A percentile compares a stretch with the other conserved stretches of the same genome.
Evolutionary conservation across 2,797 vertebrate species (phyloP).

Genomic region (Philypnodon macrostomus): DNA sequence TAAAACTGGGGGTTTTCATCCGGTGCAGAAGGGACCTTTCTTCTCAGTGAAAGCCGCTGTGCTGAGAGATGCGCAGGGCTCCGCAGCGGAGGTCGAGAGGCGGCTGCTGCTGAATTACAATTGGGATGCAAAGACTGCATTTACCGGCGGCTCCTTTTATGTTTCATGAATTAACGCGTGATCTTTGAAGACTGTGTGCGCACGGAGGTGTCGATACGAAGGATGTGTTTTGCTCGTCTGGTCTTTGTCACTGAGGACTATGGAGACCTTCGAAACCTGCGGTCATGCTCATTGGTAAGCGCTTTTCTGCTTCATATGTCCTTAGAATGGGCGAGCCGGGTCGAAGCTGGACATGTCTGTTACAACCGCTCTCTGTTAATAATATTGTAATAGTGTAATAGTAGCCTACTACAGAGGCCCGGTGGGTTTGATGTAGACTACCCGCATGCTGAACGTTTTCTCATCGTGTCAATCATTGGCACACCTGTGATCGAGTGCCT

Average conservation of each 20-base stretch:
- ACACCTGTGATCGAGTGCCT: conserved; percentile 50
- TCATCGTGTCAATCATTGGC: conserved; percentile 27
- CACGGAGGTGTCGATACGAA: not conserved
- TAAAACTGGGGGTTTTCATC: conserved; percentile 31
- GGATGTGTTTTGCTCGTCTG: conserved; percentile 29
- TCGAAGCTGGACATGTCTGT: not conserved
- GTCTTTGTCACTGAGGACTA: conserved; percentile 46
- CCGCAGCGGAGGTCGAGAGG: conserved; percentile 51
- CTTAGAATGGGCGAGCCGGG: conserved; percentile 29
- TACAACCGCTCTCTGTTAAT: not conserved
- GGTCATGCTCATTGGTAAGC: conserved; percentile 71
- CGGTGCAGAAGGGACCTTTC: conserved; percentile 35
- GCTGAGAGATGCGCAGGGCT: conserved; percentile 63
- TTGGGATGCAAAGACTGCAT: conserved; percentile 38
- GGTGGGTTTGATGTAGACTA: not conserved
- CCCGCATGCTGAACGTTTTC: conserved; percentile 8
- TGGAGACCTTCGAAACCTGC: conserved; percentile 62
- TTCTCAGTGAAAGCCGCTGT: conserved; percentile 23
- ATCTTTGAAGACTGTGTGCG: conserved; percentile 7
- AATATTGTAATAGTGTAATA: not conserved
- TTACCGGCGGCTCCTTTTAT: not conserved
- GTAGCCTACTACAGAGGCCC: too few relatives aligned
- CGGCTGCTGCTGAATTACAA: conserved; percentile 67
- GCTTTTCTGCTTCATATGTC: conserved; percentile 46
- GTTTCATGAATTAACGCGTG: not conserved